Conservation (phyloP, 1,140 invertebrate genomes). For the Leptopilina boulardi region DNA sequence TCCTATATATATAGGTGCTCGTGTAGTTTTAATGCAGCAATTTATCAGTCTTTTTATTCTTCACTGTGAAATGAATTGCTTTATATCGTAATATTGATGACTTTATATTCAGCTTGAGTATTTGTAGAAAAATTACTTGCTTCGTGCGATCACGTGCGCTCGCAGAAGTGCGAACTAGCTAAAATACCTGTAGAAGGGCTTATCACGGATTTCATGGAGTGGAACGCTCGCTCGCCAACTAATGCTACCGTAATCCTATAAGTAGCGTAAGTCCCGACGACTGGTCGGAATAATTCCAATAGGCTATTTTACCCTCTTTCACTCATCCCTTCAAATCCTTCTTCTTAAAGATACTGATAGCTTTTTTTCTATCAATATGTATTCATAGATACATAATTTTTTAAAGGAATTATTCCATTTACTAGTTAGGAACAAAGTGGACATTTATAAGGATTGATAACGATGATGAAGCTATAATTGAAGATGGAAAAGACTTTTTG, state of each 20-base stretch:
- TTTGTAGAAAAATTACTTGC: background rate
- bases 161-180: slow-evolving; percentile 56
- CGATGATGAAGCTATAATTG: no score
- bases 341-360: background rate
- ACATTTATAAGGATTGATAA: no score
- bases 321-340: slow-evolving; percentile 39
- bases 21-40: slow-evolving; percentile 20
- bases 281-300: slow-evolving; percentile 70
- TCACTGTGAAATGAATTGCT: slow-evolving; percentile 9
- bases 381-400: background rate
- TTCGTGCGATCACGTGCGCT: background rate
- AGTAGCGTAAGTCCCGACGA: slow-evolving; percentile 70
- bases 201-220: slow-evolving; percentile 59
- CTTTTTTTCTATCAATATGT: background rate
- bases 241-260: slow-evolving; percentile 72
- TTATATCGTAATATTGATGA: slow-evolving; percentile 25
- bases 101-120: slow-evolving; percentile 18
- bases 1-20: background rate
- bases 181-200: slow-evolving; percentile 57
- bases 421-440: no score
- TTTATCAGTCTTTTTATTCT: slow-evolving; percentile 18
- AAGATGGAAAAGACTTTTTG: no score
- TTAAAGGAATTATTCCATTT: no score
- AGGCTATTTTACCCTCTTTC: slow-evolving; percentile 59
- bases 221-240: slow-evolving; percentile 66